Base-by-base conservation (phyloP, 2,797 vertebrate species). In the Pipistrellus pipistrellus region DNA sequence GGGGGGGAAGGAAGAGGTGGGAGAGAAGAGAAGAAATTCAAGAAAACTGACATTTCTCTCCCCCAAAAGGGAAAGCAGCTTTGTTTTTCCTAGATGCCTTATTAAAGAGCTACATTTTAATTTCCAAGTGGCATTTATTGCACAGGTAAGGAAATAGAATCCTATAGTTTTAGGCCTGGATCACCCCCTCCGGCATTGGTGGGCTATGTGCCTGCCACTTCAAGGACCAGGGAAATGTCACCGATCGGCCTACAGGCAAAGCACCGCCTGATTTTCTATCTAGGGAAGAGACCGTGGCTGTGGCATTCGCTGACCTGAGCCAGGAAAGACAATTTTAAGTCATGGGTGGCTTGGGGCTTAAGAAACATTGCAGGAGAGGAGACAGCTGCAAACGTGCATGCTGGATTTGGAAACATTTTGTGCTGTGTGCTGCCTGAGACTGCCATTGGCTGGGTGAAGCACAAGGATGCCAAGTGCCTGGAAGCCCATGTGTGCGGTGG, bases 251-350 rank as follows among this genome's bases (percentile, higher is more conserved):
- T 38, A 90, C 64, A 85, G 41, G 48, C 18, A 14, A 94, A 89
- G 62, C 41, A 95, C 55, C 59, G 83, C 85, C 77, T 95, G 73
- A 53, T 75, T 92, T 95, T 94, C 93, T 23, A 66, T 57, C 62
- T 88, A 64, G 57, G 86, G 59, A 97, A 87, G 68, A 96, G 72
- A 73, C 89, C 2, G 3, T 92, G 84, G 35, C 91, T 93, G 64
- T 88, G 89, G 89, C 84, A 89, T 95, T 93, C 5, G 15, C 68
- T 66, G 64, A 82, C 86, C 88, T 88, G 95, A 96, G 53, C 78
- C 76, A 94, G 85, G 83, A 96, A 94, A 96, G 95, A 94, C 68
- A 81, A 53, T 84, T 96, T 96, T 92, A 96, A 97, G 85, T 90
- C 90, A 84, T 2, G 66, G 84, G 85, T 69, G 68, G 46, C 85